A percentile compares a stretch with the other conserved stretches of the same genome.
Evolutionary conservation across 2,888 invertebrate genomes (phyloP).

Genomic region (Alcis repandata): DNA sequence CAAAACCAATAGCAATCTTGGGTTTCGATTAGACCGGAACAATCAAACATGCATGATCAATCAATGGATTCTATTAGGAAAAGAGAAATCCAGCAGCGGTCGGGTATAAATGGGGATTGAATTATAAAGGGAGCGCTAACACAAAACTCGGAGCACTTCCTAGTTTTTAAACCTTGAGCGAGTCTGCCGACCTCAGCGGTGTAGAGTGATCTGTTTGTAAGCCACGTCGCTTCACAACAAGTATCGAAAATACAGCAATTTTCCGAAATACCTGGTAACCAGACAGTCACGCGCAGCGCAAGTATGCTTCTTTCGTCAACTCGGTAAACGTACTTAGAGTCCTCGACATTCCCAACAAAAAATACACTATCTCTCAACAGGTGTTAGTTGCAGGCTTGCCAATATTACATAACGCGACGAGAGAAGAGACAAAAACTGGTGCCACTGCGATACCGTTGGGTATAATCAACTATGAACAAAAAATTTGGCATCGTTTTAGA

Average conservation of each 20-base stretch:
- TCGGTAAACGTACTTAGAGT: constrained; percentile 29
- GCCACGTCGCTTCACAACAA: constrained; percentile 52
- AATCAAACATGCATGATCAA: constrained; percentile 31
- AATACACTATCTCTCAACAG: constrained; percentile 40
- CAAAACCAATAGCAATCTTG: constrained; percentile 14
- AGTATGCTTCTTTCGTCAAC: constrained; percentile 40
- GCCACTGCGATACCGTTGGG: constrained; percentile 28
- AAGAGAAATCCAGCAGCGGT: constrained; percentile 46
- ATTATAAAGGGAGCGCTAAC: constrained; percentile 53
- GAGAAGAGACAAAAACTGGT: constrained; percentile 34
- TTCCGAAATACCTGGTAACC: constrained; percentile 15
- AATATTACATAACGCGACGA: constrained; percentile 39
- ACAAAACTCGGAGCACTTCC: constrained; percentile 54
- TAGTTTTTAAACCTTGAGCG: constrained; percentile 61
- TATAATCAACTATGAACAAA: constrained; percentile 22
- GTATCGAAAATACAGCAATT: constrained; percentile 44
- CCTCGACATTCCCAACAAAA: constrained; percentile 41
- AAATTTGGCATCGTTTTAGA: constrained; percentile 24
- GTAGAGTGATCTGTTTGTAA: constrained; percentile 57
- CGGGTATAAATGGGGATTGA: constrained; percentile 47
- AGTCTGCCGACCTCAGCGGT: constrained; percentile 63
- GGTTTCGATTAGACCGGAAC: constrained; percentile 18
- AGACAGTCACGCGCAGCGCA: constrained; percentile 32
- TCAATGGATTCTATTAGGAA: constrained; percentile 31
- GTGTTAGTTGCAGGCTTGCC: constrained; percentile 36